Evolutionary conservation across 2,797 vertebrate genomes (phyloP).

Genomic region (Avahi laniger): DNA sequence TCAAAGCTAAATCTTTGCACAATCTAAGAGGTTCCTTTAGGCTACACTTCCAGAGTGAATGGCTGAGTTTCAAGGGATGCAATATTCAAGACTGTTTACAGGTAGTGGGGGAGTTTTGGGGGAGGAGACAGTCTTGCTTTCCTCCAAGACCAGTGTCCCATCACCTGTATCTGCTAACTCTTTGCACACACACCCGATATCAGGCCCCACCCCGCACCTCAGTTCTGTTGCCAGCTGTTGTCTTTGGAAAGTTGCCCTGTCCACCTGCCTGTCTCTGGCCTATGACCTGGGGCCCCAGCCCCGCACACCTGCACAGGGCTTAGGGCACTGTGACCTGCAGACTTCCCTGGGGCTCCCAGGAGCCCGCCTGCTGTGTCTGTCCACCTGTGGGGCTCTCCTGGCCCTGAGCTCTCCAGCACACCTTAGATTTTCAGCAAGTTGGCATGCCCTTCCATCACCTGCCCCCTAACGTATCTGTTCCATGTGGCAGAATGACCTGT

Average conservation of each 20-base stretch:
- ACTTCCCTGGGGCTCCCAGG: neutral
- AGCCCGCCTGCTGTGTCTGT: neutral
- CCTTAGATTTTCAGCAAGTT: neutral
- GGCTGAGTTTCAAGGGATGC: neutral
- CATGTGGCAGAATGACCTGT: neutral
- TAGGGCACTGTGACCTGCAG: neutral
- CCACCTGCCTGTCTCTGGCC: neutral
- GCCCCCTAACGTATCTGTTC: accelerated
- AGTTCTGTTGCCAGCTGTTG: accelerated
- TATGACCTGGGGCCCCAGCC: neutral
- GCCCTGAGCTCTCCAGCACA: neutral
- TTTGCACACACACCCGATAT: neutral
- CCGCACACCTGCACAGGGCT: neutral
- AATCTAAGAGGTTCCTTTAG: neutral
- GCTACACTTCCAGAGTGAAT: neutral
- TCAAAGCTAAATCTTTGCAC: neutral
- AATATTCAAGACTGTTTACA: neutral
- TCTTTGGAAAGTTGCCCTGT: neutral
- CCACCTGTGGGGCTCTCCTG: neutral
- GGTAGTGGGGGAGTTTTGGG: neutral
- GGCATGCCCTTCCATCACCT: neutral
- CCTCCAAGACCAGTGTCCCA: neutral
- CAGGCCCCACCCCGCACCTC: neutral
- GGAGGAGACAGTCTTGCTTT: neutral
- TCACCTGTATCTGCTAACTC: neutral